Percentiles rank a stretch among this genome's conserved stretches.
phyloP scores from a whole-genome alignment of 2,888 invertebrate species.

The Craniophora ligustri region DNA sequence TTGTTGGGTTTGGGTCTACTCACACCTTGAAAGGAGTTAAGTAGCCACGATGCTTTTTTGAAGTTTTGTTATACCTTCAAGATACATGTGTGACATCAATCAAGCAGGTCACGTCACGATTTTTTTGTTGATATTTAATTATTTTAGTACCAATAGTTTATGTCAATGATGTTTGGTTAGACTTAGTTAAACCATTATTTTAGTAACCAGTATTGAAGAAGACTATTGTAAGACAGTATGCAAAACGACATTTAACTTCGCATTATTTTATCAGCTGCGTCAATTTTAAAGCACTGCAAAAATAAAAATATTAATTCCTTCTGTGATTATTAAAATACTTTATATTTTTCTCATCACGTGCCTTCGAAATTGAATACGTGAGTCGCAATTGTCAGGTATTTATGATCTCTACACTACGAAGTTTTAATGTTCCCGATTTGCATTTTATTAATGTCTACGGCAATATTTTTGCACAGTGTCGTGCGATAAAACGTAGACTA shows the following conservation, averaged over 20 bases:
- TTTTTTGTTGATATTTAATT: no score
- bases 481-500: background rate
- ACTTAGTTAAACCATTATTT: no score
- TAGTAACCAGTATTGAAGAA: no score
- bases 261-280: slow-evolving; percentile 11
- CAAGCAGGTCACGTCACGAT: no score
- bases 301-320: slow-evolving; percentile 33
- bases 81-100: no score
- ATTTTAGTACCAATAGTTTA: no score
- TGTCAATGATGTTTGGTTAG: no score
- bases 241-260: no score
- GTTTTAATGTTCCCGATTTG: slow-evolving; percentile 69
- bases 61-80: slow-evolving; percentile 3
- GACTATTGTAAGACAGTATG: no score
- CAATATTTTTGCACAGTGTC: slow-evolving; percentile 30
- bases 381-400: slow-evolving; percentile 68
- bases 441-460: slow-evolving; percentile 73
- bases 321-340: slow-evolving; percentile 51
- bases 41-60: background rate
- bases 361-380: slow-evolving; percentile 73
- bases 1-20: no score
- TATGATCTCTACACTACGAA: slow-evolving; percentile 59
- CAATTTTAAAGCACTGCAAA: slow-evolving; percentile 15
- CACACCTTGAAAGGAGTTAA: no score
- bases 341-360: slow-evolving; percentile 61